Evolutionary conservation across 2,797 vertebrate genomes (phyloP).

Genomic region (Phrynocephalus vlangalii): DNA sequence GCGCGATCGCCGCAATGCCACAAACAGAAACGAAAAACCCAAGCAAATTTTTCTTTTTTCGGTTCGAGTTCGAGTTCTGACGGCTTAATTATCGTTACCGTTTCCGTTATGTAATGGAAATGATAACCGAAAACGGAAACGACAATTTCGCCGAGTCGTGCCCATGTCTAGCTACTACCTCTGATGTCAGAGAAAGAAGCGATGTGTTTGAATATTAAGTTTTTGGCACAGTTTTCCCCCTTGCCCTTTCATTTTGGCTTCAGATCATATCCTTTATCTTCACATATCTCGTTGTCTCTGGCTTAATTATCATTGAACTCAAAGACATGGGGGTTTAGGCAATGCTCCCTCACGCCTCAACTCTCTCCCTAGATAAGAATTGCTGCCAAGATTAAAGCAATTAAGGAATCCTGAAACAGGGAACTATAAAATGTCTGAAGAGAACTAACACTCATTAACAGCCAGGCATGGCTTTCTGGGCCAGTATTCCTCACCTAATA

Average conservation of each 20-base stretch:
- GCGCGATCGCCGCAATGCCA: too few relatives aligned
- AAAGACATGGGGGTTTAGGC: not conserved
- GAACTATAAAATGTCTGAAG: conserved; percentile 61
- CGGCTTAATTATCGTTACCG: too few relatives aligned
- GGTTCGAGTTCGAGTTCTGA: too few relatives aligned
- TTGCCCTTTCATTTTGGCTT: conserved; percentile 15
- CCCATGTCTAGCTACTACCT: not conserved
- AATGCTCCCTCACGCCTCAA: conserved; percentile 12
- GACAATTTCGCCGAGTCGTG: too few relatives aligned
- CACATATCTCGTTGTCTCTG: conserved; percentile 32
- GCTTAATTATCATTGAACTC: conserved; percentile 48
- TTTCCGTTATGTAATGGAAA: too few relatives aligned
- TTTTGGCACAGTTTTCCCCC: not conserved
- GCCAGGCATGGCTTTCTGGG: conserved; percentile 38
- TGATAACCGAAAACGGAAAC: too few relatives aligned
- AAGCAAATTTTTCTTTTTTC: too few relatives aligned
- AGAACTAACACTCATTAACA: conserved; percentile 60
- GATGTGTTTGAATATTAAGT: not conserved
- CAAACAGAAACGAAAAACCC: too few relatives aligned
- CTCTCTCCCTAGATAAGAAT: conserved; percentile 17
- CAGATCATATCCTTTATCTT: conserved; percentile 43
- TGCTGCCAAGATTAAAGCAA: conserved; percentile 67
- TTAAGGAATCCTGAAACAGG: conserved; percentile 61
- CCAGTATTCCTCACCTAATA: conserved; percentile 25
- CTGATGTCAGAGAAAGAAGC: not conserved